A percentile compares a stretch with the other conserved stretches of the same genome.
phyloP scores from a whole-genome alignment of 1,140 invertebrate genomes.

The Sweltsa coloradensis region DNA sequence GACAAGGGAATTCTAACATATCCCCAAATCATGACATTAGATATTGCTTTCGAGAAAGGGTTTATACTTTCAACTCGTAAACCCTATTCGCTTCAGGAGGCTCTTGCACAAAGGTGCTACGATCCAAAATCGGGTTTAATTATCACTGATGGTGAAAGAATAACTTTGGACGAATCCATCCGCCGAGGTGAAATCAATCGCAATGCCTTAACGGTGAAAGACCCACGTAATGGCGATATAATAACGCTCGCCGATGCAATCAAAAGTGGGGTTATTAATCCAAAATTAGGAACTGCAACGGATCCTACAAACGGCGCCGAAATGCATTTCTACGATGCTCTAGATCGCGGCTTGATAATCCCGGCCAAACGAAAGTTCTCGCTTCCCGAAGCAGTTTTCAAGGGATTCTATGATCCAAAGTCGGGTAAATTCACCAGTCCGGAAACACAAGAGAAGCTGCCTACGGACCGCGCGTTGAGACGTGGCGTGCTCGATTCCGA shows the following conservation, averaged over 20 bases:
- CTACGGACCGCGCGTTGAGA: constrained; percentile 61
- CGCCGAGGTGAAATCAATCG: constrained; percentile 59
- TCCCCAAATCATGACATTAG: constrained; percentile 52
- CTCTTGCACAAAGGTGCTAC: constrained; percentile 69
- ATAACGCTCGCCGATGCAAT: constrained; percentile 74
- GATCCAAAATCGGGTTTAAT: constrained; percentile 61
- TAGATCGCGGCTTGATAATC: constrained; percentile 67
- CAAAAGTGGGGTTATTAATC: constrained; percentile 64
- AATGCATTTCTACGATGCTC: constrained; percentile 63
- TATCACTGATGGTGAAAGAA: constrained; percentile 45
- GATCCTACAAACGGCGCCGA: constrained; percentile 62
- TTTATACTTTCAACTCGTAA: constrained; percentile 61
- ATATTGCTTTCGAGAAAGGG: constrained; percentile 64
- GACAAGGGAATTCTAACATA: constrained; percentile 51
- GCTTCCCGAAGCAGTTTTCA: constrained; percentile 72
- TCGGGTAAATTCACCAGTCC: constrained; percentile 57
- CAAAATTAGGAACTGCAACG: constrained; percentile 59
- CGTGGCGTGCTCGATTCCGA: constrained; percentile 68
- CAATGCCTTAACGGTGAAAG: constrained; percentile 66
- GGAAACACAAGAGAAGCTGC: constrained; percentile 57
- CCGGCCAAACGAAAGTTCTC: constrained; percentile 70
- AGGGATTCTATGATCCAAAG: constrained; percentile 62
- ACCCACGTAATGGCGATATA: constrained; percentile 62
- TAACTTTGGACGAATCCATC: constrained; percentile 72
- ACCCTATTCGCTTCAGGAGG: constrained; percentile 74